Percentiles rank a stretch among this genome's conserved stretches.
phyloP scores from a whole-genome alignment of 2,113 vertebrate species.

The Ahaetulla prasina region DNA sequence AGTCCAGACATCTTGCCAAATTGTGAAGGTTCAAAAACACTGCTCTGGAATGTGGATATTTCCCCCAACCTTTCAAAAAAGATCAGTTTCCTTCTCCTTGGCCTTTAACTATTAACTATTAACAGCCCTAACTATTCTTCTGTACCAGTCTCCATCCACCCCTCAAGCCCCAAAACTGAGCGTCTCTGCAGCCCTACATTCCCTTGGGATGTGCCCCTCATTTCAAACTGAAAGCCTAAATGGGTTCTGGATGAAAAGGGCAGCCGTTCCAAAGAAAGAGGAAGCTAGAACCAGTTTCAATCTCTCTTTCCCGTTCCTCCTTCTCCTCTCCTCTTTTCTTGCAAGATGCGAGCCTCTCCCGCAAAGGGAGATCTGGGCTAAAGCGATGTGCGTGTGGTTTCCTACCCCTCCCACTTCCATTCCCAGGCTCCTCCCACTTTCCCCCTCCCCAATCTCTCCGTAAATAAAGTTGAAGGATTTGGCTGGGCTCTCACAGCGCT shows the following conservation, averaged over 20 bases:
- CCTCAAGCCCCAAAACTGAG: neutral
- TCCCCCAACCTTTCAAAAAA: neutral
- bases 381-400: neutral
- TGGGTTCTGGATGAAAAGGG: neutral
- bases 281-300: neutral
- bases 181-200: neutral
- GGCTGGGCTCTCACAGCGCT: constrained; percentile 37
- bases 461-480: constrained; percentile 67
- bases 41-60: neutral
- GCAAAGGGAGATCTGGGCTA: neutral
- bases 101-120: neutral
- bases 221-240: neutral
- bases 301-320: neutral
- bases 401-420: neutral
- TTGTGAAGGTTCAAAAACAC: neutral
- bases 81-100: neutral
- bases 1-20: neutral
- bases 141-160: neutral
- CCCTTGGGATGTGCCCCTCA: neutral
- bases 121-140: neutral
- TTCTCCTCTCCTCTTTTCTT: neutral
- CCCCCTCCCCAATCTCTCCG: constrained; percentile 4
- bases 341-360: neutral
- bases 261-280: neutral
- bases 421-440: constrained; percentile 52